Percentiles rank a stretch among this genome's conserved stretches.
Evolutionary conservation across 1,140 invertebrate species (phyloP).

Genomic region (Bombus huntii): DNA sequence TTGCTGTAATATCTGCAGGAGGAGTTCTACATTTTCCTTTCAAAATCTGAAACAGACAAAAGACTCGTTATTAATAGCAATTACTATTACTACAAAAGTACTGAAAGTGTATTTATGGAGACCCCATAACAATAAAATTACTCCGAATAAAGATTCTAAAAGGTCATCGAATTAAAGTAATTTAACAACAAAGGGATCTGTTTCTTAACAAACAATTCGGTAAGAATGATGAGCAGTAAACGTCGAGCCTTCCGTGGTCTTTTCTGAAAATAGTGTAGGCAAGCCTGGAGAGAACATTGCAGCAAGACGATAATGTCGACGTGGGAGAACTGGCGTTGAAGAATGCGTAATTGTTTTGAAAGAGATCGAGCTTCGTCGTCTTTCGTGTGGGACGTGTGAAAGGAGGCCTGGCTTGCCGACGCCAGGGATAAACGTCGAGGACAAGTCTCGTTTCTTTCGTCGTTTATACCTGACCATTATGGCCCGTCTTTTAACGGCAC

Average conservation of each 20-base stretch:
- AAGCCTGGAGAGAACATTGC: constrained; percentile 32
- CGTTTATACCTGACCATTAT: constrained; percentile 42
- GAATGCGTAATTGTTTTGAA: constrained; percentile 80
- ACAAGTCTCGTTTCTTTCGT: constrained; percentile 67
- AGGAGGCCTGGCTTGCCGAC: constrained; percentile 64
- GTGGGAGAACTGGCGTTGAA: constrained; percentile 75
- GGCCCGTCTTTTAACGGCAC: constrained; percentile 47
- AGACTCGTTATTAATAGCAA: too few species aligned
- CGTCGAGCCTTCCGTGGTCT: not conserved
- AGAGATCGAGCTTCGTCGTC: constrained; percentile 71
- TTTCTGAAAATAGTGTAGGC: constrained; percentile 42
- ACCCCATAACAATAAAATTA: not conserved
- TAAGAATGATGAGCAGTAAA: constrained; percentile 2
- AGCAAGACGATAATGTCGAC: constrained; percentile 68
- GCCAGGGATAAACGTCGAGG: constrained; percentile 50
- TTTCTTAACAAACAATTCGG: not conserved
- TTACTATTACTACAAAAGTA: too few species aligned
- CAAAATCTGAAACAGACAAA: not conserved
- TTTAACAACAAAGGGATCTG: not conserved
- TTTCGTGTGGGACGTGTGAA: constrained; percentile 77
- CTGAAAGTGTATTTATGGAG: not conserved
- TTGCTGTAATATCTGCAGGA: not conserved
- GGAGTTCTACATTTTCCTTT: not conserved
- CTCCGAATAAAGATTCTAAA: not conserved
- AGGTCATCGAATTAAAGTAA: not conserved